These are phyloP conservation scores for Lasioglossum oenotherae DNA, from an alignment of 2,888 invertebrate genomes.

Conservation along the genomic window DNA sequence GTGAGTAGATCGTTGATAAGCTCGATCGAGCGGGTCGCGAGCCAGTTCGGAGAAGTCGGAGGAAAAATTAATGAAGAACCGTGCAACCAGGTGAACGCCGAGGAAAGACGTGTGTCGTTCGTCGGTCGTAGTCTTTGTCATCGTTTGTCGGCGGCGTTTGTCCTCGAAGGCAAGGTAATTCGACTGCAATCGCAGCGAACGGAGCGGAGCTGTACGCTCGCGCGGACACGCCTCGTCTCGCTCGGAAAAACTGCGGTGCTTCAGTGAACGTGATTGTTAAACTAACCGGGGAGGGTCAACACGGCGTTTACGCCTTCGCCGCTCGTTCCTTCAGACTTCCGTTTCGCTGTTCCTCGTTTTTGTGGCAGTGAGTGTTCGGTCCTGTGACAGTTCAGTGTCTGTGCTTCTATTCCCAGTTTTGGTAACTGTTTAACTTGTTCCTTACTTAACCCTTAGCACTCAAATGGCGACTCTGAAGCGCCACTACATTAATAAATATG, in stretches of 20 bases:
- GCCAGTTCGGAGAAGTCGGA: neutral
- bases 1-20: neutral
- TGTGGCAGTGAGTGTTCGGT: neutral
- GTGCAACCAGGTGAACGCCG: neutral
- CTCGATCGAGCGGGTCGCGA: neutral
- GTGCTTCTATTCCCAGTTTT: neutral
- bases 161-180: constrained; percentile 4
- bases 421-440: no score
- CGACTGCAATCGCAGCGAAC: neutral
- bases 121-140: neutral
- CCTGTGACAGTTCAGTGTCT: neutral
- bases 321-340: neutral
- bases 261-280: neutral
- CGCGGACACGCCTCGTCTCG: neutral
- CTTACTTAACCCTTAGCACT: no score
- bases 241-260: neutral
- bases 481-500: no score
- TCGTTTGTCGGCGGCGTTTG: neutral
- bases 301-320: neutral
- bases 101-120: neutral
- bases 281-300: neutral
- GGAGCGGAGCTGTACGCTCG: neutral
- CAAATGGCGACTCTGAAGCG: no score
- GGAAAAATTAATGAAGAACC: neutral
- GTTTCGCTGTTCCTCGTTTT: neutral